Evolutionary conservation across 2,113 vertebrate genomes (phyloP).

Genomic region (Lota lota): DNA sequence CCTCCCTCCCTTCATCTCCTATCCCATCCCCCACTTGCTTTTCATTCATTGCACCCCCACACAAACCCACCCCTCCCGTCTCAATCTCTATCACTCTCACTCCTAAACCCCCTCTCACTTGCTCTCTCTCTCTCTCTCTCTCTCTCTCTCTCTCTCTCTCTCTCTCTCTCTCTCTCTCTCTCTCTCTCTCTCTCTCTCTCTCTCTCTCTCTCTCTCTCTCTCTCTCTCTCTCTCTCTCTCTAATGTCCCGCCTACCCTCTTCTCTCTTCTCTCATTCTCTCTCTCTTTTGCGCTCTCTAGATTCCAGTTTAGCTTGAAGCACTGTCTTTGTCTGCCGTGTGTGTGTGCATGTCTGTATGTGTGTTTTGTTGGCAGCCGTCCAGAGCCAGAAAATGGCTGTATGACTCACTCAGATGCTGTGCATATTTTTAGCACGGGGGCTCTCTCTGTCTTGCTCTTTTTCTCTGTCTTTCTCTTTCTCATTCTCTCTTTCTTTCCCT

Average conservation of each 20-base stretch:
- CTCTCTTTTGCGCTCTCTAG: slow-evolving; percentile 8
- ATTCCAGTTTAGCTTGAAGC: slow-evolving; percentile 40
- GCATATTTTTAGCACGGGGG: slow-evolving; percentile 45
- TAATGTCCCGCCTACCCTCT: slow-evolving; percentile 46
- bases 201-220: slow-evolving; percentile 1
- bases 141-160: slow-evolving; percentile 17
- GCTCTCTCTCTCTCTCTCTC: not conserved
- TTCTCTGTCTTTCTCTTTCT: too few relatives aligned
- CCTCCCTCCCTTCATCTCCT: not conserved
- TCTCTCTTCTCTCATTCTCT: not conserved
- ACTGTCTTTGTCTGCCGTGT: slow-evolving; percentile 63
- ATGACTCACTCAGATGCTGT: slow-evolving; percentile 33
- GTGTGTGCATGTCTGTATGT: not conserved
- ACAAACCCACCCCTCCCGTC: not conserved
- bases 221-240: not conserved
- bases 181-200: not conserved
- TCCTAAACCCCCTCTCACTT: not conserved
- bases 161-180: slow-evolving; percentile 43
- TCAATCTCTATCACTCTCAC: not conserved
- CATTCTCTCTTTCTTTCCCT: not conserved
- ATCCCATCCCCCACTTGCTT: not conserved
- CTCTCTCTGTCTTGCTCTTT: slow-evolving; percentile 5
- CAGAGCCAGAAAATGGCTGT: slow-evolving; percentile 20
- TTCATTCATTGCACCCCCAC: not conserved
- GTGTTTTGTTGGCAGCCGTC: slow-evolving; percentile 18